These are phyloP conservation scores for Autographa pulchrina DNA, from an alignment of 2,888 invertebrate genomes.

Conservation along the genomic window DNA sequence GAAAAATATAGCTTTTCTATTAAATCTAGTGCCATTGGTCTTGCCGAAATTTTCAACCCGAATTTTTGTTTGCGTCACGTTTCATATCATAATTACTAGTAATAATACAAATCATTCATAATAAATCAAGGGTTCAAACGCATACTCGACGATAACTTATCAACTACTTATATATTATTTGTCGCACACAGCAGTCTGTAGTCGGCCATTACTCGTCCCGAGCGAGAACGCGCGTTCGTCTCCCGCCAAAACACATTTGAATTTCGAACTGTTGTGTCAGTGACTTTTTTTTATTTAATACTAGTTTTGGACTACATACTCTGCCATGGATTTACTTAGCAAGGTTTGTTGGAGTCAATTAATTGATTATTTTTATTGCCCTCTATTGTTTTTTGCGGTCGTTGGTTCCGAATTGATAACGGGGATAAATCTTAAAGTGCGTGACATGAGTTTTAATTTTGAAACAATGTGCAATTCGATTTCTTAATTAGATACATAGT, in stretches of 20 bases:
- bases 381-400: constrained; percentile 46
- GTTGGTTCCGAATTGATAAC: constrained; percentile 21
- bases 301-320: constrained; percentile 22
- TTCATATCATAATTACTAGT: not conserved
- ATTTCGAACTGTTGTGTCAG: constrained; percentile 53
- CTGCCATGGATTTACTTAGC: constrained; percentile 63
- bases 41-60: not conserved
- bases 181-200: constrained; percentile 48
- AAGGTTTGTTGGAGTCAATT: constrained; percentile 56
- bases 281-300: constrained; percentile 33
- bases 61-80: not conserved
- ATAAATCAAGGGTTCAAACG: constrained; percentile 52
- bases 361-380: constrained; percentile 27
- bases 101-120: constrained; percentile 48
- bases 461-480: not conserved
- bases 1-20: not conserved
- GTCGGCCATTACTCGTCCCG: constrained; percentile 51
- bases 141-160: constrained; percentile 59
- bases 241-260: constrained; percentile 57
- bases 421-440: constrained; percentile 23
- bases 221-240: constrained; percentile 54
- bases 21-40: not conserved
- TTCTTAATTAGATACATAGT: not conserved
- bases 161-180: constrained; percentile 57
- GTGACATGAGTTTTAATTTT: constrained; percentile 10